Evolutionary conservation across 2,797 vertebrate genomes (phyloP), one percentile per base, ranked within the genome.

Genomic region (Sebastes cheni): DNA sequence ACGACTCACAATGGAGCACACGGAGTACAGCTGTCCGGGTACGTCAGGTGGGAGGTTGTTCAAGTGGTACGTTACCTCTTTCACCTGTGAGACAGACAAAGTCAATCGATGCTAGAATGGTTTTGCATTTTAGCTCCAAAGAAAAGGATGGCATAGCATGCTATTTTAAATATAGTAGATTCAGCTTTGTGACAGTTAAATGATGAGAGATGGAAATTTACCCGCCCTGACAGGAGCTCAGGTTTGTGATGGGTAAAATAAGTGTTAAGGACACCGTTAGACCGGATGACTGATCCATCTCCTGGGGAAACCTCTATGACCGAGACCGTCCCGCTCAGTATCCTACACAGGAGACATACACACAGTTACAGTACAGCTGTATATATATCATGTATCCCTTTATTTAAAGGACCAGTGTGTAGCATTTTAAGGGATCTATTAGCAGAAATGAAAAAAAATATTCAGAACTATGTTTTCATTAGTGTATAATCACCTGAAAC

Each of bases 211-310:
- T 1, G 62, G 59, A 58, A 70, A 34, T 59, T 14, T 93, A 98
- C 97, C 96, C 90, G 89, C 61, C 86, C 91, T 74, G 91, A 91
- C 69, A 77, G 90, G 70, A 89, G 87, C 23, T 93, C 88, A 46
- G 92, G 71, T 73, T 91, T 93, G 85, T 94, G 92, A 88, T 92
- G 96, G 8, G 92, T 87, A 61, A 97, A 99, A 91, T 98, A 99
- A 72, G 92, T 96, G 72, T 93, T 95, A 79, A 96, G 90, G 64
- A 95, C 72, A 65, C 96, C 95, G 52, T 97, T 96, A 61, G 98
- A 98, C 67, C 95, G 95, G 71, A 99, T 97, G 91, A 97, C 89
- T 25, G 97, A 98, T 50, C 96, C 96, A 90, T 98, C 97, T 32
- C 96, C 97, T 23, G 95, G 97, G 73, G 95, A 97, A 89, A 98